Evolutionary conservation across 2,113 vertebrate genomes (phyloP).

Genomic region (Marcusenius ussheri): DNA sequence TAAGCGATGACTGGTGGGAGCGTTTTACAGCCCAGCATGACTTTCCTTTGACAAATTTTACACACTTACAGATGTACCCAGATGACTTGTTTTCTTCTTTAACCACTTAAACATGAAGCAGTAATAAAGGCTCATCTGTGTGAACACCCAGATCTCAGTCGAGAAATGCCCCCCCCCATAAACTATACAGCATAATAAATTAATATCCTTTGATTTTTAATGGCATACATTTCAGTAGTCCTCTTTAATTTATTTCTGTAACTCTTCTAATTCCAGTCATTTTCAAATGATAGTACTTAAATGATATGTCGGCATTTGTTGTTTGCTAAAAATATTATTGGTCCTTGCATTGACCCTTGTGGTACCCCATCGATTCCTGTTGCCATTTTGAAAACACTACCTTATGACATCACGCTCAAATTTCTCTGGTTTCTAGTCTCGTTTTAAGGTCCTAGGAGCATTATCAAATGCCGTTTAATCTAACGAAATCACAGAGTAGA

Average conservation of each 20-base stretch:
- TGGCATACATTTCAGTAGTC: not conserved
- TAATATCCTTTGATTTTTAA: not conserved
- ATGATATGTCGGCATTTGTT: not conserved
- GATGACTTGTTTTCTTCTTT: not conserved
- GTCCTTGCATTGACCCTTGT: not conserved
- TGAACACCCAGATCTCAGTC: not conserved
- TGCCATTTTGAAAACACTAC: not conserved
- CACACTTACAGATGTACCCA: not conserved
- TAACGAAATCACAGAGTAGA: not conserved
- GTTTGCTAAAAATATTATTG: not conserved
- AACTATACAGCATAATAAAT: not conserved
- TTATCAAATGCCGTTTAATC: not conserved
- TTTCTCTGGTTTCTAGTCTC: not conserved
- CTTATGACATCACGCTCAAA: not conserved
- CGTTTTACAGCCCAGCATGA: not conserved
- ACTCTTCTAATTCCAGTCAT: not conserved
- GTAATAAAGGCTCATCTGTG: not conserved
- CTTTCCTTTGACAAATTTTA: slow-evolving; percentile 7
- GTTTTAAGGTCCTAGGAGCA: not conserved
- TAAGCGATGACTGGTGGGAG: not conserved
- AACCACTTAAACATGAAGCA: not conserved
- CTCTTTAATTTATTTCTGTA: not conserved
- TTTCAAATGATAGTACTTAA: not conserved
- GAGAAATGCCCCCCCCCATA: not conserved
- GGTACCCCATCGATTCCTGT: not conserved